Base-by-base conservation (phyloP, 2,888 invertebrate species). In the Xanthorhoe spadicearia region DNA sequence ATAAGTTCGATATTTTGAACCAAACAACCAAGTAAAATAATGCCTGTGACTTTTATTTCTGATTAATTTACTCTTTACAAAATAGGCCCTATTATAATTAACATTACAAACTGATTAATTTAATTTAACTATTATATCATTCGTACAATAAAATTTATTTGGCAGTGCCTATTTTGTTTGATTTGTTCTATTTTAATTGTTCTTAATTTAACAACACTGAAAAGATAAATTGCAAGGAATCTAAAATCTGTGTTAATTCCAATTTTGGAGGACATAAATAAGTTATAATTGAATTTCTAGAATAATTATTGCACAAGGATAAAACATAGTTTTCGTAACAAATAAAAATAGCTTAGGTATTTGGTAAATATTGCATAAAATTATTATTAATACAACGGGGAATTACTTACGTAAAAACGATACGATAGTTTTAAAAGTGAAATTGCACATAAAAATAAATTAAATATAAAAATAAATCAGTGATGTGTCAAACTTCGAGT, bases 111-210 rank as follows among this genome's bases (percentile, higher is more conserved):
- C 17, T 48, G 48, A 48, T 48, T 48, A 48, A 48, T 48, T 48
- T 46, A 46, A 4, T 46, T 48, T 17, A 15, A 48, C 15, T 15
- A 43, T 48, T 48, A 48, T 48, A 48, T 17, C 28, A 38, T 54
- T 13, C 23, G 28, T 32, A 32, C 32, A 15, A 43, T 10, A 55
- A 13, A 13, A 2, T 43, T 55, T 74, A 72, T 61, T 69, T 82
- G 38, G 38, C 38, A 43, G 38, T 43, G 13, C 38, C 38, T 43
- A 43, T 43, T 43, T 43, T 43, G 38, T 43, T 13, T 43, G 10
- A 9, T 43, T 43, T 43, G 38, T 43, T 43, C 38, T 43, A 43
- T 43, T 43, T 43, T 43, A 2, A 13, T 43, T 43, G 13, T 43
- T 43, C 13, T 13, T 38, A 10, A 38, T 38, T 10, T 10, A 8